A percentile compares a stretch with the other conserved stretches of the same genome.
phyloP scores from a whole-genome alignment of 2,888 invertebrate species.

The Mesopsocus fuscifrons region DNA sequence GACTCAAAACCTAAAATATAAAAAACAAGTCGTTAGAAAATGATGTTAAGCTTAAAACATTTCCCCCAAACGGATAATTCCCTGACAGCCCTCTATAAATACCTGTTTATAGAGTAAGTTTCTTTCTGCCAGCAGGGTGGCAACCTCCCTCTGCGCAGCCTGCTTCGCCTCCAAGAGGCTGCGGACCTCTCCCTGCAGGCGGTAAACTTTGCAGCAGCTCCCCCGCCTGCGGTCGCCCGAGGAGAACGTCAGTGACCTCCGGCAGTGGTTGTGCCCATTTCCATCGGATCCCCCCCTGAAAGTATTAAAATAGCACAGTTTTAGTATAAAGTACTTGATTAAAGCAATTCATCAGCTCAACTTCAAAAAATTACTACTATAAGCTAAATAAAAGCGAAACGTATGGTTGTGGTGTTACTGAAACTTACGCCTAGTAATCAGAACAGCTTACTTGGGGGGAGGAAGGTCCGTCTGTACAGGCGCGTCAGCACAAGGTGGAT shows the following conservation, averaged over 20 bases:
- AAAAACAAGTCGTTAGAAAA: not conserved
- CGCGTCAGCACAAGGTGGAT: not conserved
- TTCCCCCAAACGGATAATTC: too few relatives aligned
- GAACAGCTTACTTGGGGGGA: too few relatives aligned
- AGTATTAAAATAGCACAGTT: too few relatives aligned
- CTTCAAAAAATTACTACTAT: too few relatives aligned
- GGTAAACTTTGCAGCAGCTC: not conserved
- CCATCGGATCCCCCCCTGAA: too few relatives aligned
- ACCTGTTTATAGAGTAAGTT: conserved; percentile 5
- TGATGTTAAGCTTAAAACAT: not conserved
- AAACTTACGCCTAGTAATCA: too few relatives aligned
- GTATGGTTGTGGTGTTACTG: too few relatives aligned
- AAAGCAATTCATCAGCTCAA: too few relatives aligned
- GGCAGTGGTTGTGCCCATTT: not conserved
- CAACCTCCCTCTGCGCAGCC: not conserved
- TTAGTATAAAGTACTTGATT: too few relatives aligned
- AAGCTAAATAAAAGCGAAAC: too few relatives aligned
- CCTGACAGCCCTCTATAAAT: too few relatives aligned
- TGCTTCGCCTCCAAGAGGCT: conserved; percentile 12
- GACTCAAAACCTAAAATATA: not conserved
- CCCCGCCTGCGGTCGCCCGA: conserved; percentile 1
- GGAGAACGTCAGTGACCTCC: conserved; percentile 2
- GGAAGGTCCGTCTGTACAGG: not conserved
- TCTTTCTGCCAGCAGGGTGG: not conserved
- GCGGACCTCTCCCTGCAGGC: conserved; percentile 6